phyloP scores from a whole-genome alignment of 2,113 vertebrate species.

The Aegotheles bennettii region DNA sequence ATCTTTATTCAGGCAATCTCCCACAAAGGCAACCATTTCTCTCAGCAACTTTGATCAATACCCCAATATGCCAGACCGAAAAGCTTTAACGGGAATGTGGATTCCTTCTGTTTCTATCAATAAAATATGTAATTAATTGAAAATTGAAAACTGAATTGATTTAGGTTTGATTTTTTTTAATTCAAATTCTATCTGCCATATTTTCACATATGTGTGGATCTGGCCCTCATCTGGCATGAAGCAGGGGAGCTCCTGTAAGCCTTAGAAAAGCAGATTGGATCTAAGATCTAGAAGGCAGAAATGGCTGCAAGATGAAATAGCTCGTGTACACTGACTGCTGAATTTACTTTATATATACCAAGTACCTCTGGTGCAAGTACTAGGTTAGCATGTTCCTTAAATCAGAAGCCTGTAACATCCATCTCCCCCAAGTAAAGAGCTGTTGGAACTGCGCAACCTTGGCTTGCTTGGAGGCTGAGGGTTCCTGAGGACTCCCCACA shows the following conservation, averaged over 20 bases:
- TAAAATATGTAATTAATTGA: slow-evolving; percentile 57
- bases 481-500: accelerated
- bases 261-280: not conserved
- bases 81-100: not conserved
- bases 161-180: not conserved
- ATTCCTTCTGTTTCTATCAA: slow-evolving; percentile 39
- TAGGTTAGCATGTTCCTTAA: not conserved
- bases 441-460: accelerated
- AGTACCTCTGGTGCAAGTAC: not conserved
- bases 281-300: not conserved
- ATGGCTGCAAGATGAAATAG: not conserved
- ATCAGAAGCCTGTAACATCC: not conserved
- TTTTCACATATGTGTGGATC: not conserved
- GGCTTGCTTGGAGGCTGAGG: not conserved
- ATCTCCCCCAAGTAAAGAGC: accelerated
- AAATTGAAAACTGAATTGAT: slow-evolving; percentile 38
- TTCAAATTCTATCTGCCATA: not conserved
- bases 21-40: slow-evolving; percentile 40
- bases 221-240: not conserved
- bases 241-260: not conserved
- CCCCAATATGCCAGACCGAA: slow-evolving; percentile 24
- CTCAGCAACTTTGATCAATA: slow-evolving; percentile 51
- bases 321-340: not conserved
- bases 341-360: not conserved
- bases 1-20: slow-evolving; percentile 58